These are phyloP conservation scores for Sakesphorus luctuosus DNA, from an alignment of 2,113 vertebrate species.

Conservation along the genomic window DNA sequence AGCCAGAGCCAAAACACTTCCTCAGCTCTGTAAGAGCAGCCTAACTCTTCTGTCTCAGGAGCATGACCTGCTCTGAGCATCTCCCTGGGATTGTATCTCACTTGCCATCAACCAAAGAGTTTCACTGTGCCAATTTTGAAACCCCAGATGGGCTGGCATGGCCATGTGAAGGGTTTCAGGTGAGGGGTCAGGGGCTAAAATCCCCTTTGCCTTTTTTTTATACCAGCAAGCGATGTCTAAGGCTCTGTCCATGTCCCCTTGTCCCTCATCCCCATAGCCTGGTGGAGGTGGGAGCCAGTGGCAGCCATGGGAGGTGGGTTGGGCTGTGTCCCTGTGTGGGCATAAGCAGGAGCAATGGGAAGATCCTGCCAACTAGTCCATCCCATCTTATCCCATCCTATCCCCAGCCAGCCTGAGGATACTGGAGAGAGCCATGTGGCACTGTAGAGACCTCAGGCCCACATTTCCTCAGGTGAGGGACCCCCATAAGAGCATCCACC, in stretches of 20 bases:
- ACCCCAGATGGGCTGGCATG: not conserved
- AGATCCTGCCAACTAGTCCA: not conserved
- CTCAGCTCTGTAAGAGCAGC: not conserved
- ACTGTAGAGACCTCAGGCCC: fast-evolving
- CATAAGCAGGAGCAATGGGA: not conserved
- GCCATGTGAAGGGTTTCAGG: fast-evolving
- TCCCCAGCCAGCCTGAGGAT: not conserved
- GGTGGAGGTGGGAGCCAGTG: not conserved
- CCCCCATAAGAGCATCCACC: not conserved
- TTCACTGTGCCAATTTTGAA: not conserved
- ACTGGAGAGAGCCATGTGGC: fast-evolving
- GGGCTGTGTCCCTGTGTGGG: fast-evolving
- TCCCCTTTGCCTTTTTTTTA: not conserved
- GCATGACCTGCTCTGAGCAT: not conserved
- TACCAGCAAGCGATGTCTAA: not conserved
- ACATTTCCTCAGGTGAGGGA: not conserved
- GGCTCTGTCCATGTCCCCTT: fast-evolving
- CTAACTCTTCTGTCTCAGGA: not conserved
- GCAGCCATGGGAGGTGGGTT: fast-evolving
- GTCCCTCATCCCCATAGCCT: not conserved
- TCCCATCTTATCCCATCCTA: not conserved
- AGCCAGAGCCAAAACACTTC: not conserved
- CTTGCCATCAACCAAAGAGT: not conserved
- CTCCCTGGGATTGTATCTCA: not conserved
- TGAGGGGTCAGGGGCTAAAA: fast-evolving